A percentile compares a stretch with the other conserved stretches of the same genome.
These are phyloP conservation scores for Aptenodytes patagonicus DNA, from an alignment of 2,113 vertebrate genomes.

Conservation along the genomic window DNA sequence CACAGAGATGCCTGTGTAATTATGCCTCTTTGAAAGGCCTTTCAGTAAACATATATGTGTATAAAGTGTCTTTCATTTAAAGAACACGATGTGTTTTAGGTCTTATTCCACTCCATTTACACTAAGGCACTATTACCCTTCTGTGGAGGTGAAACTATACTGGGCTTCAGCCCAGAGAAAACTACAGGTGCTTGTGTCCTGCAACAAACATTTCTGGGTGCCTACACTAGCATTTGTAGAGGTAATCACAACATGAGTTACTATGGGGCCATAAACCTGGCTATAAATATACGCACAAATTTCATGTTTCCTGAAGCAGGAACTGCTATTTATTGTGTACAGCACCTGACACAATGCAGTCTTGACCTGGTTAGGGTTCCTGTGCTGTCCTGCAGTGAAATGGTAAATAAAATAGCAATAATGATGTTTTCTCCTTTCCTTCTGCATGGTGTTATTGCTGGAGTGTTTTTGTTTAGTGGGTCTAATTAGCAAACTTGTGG, in stretches of 20 bases:
- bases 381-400: neutral
- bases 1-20: neutral
- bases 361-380: neutral
- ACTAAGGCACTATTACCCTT: neutral
- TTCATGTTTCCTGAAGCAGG: neutral
- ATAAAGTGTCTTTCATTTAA: slow-evolving; percentile 12
- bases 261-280: neutral
- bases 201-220: neutral
- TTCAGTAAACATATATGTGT: neutral
- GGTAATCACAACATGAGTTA: neutral
- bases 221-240: neutral
- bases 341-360: neutral
- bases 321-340: neutral
- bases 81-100: neutral
- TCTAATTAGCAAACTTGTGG: neutral
- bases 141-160: neutral
- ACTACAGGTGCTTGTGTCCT: neutral
- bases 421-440: neutral
- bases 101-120: neutral
- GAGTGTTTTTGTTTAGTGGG: neutral
- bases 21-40: neutral
- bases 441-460: neutral
- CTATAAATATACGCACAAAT: neutral
- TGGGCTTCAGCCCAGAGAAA: neutral
- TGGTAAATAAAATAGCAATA: neutral